These are phyloP conservation scores for Sitobion miscanthi DNA, from an alignment of 1,140 invertebrate species.

Conservation along the genomic window DNA sequence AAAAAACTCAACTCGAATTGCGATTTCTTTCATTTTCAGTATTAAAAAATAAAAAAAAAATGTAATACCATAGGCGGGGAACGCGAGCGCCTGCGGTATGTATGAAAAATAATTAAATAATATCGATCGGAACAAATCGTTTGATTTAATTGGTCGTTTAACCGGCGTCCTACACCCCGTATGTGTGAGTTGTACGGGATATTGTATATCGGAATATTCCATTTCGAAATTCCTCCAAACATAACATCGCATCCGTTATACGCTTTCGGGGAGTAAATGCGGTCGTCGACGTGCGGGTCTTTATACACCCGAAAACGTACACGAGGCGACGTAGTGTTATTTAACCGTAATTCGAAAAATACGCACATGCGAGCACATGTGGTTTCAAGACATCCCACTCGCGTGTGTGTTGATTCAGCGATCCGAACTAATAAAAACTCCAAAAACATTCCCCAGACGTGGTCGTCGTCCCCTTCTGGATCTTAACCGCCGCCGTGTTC, in stretches of 20 bases:
- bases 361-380: conserved; percentile 10
- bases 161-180: too few species aligned
- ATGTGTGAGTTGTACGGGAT: too few species aligned
- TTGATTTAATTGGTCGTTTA: too few species aligned
- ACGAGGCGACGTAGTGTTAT: not conserved
- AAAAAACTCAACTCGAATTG: too few species aligned
- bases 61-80: too few species aligned
- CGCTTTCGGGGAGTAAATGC: not conserved
- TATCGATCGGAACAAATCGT: too few species aligned
- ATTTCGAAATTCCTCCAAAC: not conserved
- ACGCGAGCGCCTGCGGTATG: too few species aligned
- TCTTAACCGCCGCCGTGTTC: not conserved
- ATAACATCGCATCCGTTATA: not conserved
- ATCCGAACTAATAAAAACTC: not conserved
- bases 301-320: too few species aligned
- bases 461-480: not conserved
- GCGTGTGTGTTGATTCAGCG: not conserved
- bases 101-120: too few species aligned
- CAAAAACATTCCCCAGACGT: not conserved
- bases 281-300: too few species aligned
- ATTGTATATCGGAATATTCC: not conserved
- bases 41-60: too few species aligned
- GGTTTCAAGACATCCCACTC: not conserved
- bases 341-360: not conserved
- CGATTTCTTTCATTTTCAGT: too few species aligned